Evolutionary conservation across 1,140 invertebrate species (phyloP).

Genomic region (Heliothis virescens): DNA sequence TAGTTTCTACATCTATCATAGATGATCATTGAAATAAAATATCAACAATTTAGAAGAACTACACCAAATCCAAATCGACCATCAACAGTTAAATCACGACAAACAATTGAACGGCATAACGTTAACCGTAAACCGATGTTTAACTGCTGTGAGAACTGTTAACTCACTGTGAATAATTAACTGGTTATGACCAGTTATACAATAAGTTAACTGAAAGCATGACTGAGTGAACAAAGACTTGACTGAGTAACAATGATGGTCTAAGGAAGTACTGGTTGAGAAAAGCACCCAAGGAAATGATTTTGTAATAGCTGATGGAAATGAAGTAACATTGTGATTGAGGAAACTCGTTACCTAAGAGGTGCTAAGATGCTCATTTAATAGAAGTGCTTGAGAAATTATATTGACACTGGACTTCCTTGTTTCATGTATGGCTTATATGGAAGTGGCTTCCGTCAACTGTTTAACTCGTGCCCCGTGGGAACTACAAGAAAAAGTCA

Average conservation of each 20-base stretch:
- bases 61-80: background rate
- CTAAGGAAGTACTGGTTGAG: conserved; percentile 21
- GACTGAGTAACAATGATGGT: conserved; percentile 5
- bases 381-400: background rate
- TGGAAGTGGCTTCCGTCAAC: too few species aligned
- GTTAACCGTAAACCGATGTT: conserved; percentile 28
- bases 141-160: conserved; percentile 42
- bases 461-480: too few species aligned
- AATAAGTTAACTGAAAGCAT: conserved; percentile 44
- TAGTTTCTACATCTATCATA: background rate
- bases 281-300: conserved; percentile 35
- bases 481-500: too few species aligned
- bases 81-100: background rate
- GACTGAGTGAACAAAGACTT: conserved; percentile 19
- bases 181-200: conserved; percentile 39
- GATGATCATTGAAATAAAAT: conserved; percentile 3
- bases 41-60: background rate
- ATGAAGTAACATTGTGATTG: conserved; percentile 17
- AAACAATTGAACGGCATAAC: too few species aligned
- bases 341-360: conserved; percentile 22
- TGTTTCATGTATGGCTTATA: background rate
- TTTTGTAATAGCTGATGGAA: conserved; percentile 4
- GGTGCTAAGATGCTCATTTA: background rate
- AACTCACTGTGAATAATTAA: conserved; percentile 49
- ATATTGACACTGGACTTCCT: background rate